These are phyloP conservation scores for Buphagus erythrorhynchus DNA, from an alignment of 2,797 vertebrate species.

Conservation along the genomic window DNA sequence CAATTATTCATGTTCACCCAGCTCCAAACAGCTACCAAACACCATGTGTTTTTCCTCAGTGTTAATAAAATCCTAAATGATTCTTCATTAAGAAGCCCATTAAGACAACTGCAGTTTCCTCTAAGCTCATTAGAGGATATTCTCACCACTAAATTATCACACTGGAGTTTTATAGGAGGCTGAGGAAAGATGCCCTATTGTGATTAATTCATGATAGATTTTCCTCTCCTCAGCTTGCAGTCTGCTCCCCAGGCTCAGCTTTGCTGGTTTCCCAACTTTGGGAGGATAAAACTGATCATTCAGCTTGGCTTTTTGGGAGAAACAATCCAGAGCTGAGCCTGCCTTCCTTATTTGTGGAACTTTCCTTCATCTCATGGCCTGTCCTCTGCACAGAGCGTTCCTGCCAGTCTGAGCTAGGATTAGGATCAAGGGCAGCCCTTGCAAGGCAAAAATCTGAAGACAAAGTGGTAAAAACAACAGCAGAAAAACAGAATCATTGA, in stretches of 20 bases:
- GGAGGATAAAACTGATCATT: not conserved
- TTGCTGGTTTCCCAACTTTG: not conserved
- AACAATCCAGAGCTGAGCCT: not conserved
- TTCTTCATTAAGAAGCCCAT: constrained; percentile 81
- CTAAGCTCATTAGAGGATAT: constrained; percentile 73
- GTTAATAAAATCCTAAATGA: constrained; percentile 81
- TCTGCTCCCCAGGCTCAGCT: not conserved
- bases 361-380: not conserved
- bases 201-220: constrained; percentile 66
- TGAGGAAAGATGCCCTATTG: constrained; percentile 51
- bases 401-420: not conserved
- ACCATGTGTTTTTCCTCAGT: constrained; percentile 71
- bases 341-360: not conserved
- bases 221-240: not conserved
- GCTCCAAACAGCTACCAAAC: constrained; percentile 54
- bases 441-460: not conserved
- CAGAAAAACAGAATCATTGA: not conserved
- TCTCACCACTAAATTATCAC: constrained; percentile 75
- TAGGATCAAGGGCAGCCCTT: not conserved
- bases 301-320: not conserved
- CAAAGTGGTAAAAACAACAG: not conserved
- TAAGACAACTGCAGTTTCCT: constrained; percentile 77
- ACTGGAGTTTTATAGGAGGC: constrained; percentile 59
- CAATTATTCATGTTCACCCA: constrained; percentile 66
- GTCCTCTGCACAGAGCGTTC: not conserved